Conservation (phyloP, 1,140 invertebrate species). For the Pogonomyrmex californicus region DNA sequence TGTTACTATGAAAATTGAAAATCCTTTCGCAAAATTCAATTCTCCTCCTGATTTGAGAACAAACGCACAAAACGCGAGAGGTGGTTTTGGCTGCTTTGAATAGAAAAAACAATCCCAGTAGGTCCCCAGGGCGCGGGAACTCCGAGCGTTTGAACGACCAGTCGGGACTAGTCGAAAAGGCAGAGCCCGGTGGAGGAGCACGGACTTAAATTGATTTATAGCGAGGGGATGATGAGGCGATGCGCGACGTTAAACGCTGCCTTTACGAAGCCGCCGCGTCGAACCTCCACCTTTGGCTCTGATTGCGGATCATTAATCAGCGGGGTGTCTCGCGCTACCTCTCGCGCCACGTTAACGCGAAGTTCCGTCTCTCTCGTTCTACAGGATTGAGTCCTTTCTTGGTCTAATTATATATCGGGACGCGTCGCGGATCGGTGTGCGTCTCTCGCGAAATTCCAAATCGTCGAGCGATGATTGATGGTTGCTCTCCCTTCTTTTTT, state of each 20-base stretch:
- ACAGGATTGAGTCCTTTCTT: conserved; percentile 69
- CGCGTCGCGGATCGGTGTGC: conserved; percentile 16
- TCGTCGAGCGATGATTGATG: conserved; percentile 62
- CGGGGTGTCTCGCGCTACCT: conserved; percentile 59
- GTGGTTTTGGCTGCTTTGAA: neutral
- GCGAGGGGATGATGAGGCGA: conserved; percentile 81
- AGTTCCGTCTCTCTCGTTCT: neutral
- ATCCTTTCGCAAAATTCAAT: neutral
- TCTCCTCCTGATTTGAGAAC: neutral
- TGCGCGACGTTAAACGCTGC: conserved; percentile 79
- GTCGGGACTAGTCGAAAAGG: conserved; percentile 45
- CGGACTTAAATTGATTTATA: conserved; percentile 80
- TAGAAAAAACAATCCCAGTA: neutral
- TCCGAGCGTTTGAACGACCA: neutral
- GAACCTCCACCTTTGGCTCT: conserved; percentile 75
- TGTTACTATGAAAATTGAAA: neutral
- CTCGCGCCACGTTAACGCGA: conserved; percentile 70
- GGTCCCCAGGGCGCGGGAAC: neutral
- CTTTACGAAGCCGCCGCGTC: conserved; percentile 76
- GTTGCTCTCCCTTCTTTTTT: neutral
- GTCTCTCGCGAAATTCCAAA: conserved; percentile 34
- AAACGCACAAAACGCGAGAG: neutral
- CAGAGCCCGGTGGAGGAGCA: conserved; percentile 38
- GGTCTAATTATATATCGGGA: conserved; percentile 63
- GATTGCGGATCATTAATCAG: conserved; percentile 82